Conservation (phyloP, 2,113 vertebrate species). For the Elgaria multicarinata region DNA sequence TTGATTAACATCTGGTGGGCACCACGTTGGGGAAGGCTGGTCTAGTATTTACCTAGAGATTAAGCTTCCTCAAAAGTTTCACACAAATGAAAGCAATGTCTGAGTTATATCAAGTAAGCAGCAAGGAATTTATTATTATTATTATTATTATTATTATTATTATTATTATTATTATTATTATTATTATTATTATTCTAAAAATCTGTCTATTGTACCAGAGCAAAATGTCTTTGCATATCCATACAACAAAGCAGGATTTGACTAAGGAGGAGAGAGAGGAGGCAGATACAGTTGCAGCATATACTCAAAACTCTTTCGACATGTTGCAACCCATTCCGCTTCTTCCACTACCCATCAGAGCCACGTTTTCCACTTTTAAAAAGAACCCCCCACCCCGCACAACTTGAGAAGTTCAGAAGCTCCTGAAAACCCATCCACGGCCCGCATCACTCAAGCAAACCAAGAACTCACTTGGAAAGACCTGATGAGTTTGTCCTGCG, state of each 20-base stretch:
- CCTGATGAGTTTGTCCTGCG: conserved; percentile 78
- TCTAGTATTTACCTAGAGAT: conserved; percentile 65
- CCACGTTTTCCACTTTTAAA: conserved; percentile 9
- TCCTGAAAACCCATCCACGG: not conserved
- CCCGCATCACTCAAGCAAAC: conserved; percentile 21
- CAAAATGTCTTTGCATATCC: not conserved
- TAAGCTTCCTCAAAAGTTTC: conserved; percentile 52
- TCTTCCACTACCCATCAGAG: conserved; percentile 16
- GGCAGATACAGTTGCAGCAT: not conserved
- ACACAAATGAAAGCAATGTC: conserved; percentile 47
- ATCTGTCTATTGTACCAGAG: not conserved
- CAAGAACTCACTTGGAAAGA: conserved; percentile 83
- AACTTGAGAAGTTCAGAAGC: conserved; percentile 28
- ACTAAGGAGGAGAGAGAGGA: not conserved
- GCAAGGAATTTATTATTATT: not conserved
- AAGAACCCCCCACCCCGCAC: not conserved
- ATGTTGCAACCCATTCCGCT: not conserved
- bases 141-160: no score
- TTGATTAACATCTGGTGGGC: no score
- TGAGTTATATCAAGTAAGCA: conserved; percentile 7
- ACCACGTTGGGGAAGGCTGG: no score
- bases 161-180: no score
- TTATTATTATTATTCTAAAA: not conserved
- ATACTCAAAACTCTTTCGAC: conserved; percentile 19
- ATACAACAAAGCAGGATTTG: not conserved